Base-by-base conservation (phyloP, 2,797 vertebrate species). In the Hyperoplus immaculatus region DNA sequence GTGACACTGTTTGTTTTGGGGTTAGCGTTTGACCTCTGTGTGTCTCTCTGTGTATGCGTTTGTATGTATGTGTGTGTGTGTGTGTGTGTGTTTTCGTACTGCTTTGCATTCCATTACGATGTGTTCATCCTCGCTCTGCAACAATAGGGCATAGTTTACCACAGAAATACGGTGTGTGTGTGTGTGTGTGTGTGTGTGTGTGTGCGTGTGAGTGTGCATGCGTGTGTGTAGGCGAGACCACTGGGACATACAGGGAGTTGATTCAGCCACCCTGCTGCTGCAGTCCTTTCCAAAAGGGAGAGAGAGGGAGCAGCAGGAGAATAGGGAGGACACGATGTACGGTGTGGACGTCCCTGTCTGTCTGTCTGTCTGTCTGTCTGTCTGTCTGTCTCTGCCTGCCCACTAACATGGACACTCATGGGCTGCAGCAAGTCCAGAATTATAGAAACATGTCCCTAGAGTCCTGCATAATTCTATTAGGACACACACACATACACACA, bases 121-220 rank as follows among this genome's bases (percentile, higher is more conserved):
- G 89, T 72, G 89, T 90, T 84, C 81, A 87, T 78, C 85, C 63
- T 69, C 29, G 38, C 51, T 79, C 60, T 75, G 75, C 81, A 93
- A 95, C 93, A 95, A 93, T 90, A 85, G 90, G 47, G 74, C 82
- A 84, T 82, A 87, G 93, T 92, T 91, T 29, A 85, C 80, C 74
- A 77, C 80, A 85, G 69, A 87, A 83, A 82, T 69, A 69, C 45
- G 80, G 15, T 70, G 70, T 82, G 65, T 83, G 68, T 75, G 63
- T 73, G 21, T 21, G 21, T 29, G 29, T 72, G 41, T 66, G 54
- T 75, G 58, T 75, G 77, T 66, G 53, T 75, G 58, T 72, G 54
- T 47, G 54, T 62, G 51, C 69, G 59, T 72, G 45, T 82, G 56
- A 72, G 39, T 62, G 53, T 72, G 64, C n/a, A 5, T 21, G 63